A percentile compares a stretch with the other conserved stretches of the same genome.
Evolutionary conservation across 2,113 vertebrate genomes (phyloP).

Genomic region (Dicerorhinus sumatrensis): DNA sequence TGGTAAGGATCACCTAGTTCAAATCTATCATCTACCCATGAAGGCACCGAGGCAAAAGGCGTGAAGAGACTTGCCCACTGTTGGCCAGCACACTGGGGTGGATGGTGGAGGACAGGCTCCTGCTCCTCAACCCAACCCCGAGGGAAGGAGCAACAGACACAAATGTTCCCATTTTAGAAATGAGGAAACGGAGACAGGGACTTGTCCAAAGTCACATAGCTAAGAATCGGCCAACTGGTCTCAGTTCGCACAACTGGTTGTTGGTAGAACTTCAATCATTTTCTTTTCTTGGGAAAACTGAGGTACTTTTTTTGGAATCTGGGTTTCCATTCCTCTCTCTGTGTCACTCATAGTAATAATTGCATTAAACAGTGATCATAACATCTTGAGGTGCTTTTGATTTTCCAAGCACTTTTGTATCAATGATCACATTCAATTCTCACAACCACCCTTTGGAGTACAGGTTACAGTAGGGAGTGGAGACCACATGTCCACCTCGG

Average conservation of each 20-base stretch:
- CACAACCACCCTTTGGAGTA: not conserved
- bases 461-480: not conserved
- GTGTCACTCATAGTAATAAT: not conserved
- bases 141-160: not conserved
- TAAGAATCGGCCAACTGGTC: not conserved
- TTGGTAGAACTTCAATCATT: not conserved
- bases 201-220: not conserved
- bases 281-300: not conserved
- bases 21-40: not conserved
- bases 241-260: not conserved
- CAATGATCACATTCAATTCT: not conserved
- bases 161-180: not conserved
- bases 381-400: not conserved
- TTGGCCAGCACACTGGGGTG: no score
- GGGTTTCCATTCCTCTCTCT: not conserved
- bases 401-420: not conserved
- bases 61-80: not conserved
- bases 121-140: not conserved
- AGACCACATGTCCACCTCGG: not conserved
- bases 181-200: not conserved
- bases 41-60: not conserved
- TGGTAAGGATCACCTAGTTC: not conserved
- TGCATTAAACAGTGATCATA: not conserved
- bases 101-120: not conserved
- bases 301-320: not conserved